Evolutionary conservation across 1,140 invertebrate genomes (phyloP).

Genomic region (Caenorhabditis briggsae): DNA sequence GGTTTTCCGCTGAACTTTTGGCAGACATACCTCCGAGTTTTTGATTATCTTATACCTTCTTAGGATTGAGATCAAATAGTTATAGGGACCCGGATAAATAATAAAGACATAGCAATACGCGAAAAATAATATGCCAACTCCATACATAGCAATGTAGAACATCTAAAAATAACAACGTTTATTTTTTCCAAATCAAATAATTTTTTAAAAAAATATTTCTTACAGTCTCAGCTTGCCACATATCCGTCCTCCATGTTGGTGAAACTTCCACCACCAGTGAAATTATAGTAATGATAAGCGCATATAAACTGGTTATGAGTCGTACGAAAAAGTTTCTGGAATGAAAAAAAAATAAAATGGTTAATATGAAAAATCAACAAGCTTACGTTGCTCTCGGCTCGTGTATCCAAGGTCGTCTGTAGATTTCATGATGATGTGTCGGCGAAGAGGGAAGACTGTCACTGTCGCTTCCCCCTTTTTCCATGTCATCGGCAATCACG

Average conservation of each 20-base stretch:
- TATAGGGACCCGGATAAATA: slow-evolving; percentile 72
- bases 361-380: neutral
- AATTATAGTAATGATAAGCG: slow-evolving; percentile 76
- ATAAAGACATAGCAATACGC: slow-evolving; percentile 76
- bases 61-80: slow-evolving; percentile 56
- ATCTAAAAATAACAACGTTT: slow-evolving; percentile 69
- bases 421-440: slow-evolving; percentile 30
- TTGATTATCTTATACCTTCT: slow-evolving; percentile 24
- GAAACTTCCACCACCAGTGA: slow-evolving; percentile 75
- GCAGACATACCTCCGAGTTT: slow-evolving; percentile 25
- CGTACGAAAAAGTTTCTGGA: slow-evolving; percentile 75
- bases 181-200: slow-evolving; percentile 7
- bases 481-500: slow-evolving; percentile 41
- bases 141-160: slow-evolving; percentile 76
- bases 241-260: slow-evolving; percentile 75
- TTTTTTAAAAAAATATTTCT: neutral
- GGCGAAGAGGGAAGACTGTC: slow-evolving; percentile 34
- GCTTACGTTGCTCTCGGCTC: slow-evolving; percentile 44
- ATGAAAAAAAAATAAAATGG: slow-evolving; percentile 23
- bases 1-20: slow-evolving; percentile 7
- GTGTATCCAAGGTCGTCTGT: slow-evolving; percentile 27
- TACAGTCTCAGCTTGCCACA: slow-evolving; percentile 75
- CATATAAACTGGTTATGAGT: slow-evolving; percentile 73
- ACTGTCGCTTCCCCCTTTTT: slow-evolving; percentile 38
- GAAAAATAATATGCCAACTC: slow-evolving; percentile 73